A percentile compares a stretch with the other conserved stretches of the same genome.
Conservation (phyloP, 2,797 vertebrate genomes). For the Propithecus deckenii region DNA sequence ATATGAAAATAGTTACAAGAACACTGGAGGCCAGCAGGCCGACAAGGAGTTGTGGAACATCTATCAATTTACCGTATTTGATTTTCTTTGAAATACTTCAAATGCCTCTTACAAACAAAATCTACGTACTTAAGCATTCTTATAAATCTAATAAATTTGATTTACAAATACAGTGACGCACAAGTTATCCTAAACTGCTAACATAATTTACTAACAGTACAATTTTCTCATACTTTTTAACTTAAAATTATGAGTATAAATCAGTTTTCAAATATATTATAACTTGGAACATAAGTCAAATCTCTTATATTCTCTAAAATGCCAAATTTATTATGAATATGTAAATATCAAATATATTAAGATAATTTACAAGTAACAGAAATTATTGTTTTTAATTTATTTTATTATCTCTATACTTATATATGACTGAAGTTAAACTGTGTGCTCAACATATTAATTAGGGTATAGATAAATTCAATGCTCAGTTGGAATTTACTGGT, state of each 20-base stretch:
- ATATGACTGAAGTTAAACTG: neutral
- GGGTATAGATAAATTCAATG: neutral
- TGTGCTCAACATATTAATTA: neutral
- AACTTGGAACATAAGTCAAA: neutral
- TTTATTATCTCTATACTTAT: neutral
- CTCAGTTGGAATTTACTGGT: neutral
- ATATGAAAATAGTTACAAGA: constrained; percentile 18
- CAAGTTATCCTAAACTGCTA: neutral
- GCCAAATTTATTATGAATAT: neutral
- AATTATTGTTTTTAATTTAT: neutral
- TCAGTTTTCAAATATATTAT: neutral
- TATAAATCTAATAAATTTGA: neutral
- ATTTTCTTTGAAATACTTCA: constrained; percentile 21
- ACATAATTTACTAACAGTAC: neutral
- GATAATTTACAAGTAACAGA: neutral
- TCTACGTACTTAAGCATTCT: neutral
- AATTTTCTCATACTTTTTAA: neutral
- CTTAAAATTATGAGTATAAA: neutral
- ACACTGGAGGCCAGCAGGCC: neutral
- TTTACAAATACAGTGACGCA: neutral
- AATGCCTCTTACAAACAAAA: neutral
- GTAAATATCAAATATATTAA: neutral
- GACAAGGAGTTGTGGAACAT: neutral
- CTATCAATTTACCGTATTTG: neutral
- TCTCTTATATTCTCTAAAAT: neutral